Percentiles rank a stretch among this genome's conserved stretches.
Evolutionary conservation across 2,113 vertebrate genomes (phyloP).

Genomic region (Phodopus roborovskii): DNA sequence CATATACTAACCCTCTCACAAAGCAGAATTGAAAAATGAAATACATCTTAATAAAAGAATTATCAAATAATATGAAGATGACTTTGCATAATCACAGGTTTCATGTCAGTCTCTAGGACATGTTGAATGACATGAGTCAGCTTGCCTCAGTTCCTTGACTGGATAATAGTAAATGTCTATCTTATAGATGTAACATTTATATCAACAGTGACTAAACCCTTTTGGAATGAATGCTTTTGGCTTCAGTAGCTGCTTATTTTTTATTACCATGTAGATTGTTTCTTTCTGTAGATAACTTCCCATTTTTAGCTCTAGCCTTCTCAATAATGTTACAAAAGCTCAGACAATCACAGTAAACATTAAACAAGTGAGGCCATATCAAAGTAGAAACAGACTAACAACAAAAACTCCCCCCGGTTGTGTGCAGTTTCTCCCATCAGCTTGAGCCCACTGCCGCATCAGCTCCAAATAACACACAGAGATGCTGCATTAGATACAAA

Average conservation of each 20-base stretch:
- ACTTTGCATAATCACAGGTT: not conserved
- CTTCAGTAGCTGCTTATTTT: not conserved
- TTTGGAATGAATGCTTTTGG: not conserved
- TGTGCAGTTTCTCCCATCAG: too few species aligned
- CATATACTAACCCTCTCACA: too few species aligned
- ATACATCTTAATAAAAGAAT: not conserved
- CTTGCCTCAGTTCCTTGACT: not conserved
- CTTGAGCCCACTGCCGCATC: too few species aligned
- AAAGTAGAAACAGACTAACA: not conserved
- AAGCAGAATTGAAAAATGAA: not conserved
- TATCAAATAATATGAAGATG: not conserved
- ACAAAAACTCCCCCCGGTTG: not conserved
- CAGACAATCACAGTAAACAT: not conserved
- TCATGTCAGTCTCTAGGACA: not conserved
- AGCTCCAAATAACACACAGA: too few species aligned
- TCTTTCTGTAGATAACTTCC: not conserved
- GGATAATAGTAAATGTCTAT: not conserved
- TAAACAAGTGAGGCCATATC: not conserved
- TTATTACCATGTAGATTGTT: not conserved
- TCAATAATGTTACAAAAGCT: not conserved
- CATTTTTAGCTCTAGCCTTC: not conserved
- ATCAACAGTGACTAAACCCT: not conserved
- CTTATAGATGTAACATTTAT: not conserved
- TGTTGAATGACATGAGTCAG: not conserved
- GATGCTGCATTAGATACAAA: too few species aligned